Evolutionary conservation across 1,140 invertebrate genomes (phyloP).

Genomic region (Lepidurus apus): DNA sequence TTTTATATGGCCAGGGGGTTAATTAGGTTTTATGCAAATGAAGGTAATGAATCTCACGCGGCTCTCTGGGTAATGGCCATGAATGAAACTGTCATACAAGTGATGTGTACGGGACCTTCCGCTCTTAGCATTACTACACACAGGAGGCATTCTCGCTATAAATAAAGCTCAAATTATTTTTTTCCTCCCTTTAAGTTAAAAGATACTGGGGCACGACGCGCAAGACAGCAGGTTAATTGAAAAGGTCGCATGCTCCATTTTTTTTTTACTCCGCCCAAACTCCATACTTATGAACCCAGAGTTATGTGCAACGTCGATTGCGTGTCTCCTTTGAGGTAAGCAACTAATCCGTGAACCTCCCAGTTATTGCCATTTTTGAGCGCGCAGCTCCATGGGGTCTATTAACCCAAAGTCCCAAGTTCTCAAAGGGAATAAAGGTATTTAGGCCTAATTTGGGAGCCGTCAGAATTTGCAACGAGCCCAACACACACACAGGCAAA

Average conservation of each 20-base stretch:
- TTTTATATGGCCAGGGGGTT: slow-evolving; percentile 24
- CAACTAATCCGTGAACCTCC: too few relatives aligned
- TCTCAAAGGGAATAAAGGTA: background rate
- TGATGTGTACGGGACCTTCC: slow-evolving; percentile 1
- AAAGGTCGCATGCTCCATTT: background rate
- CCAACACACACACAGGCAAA: background rate
- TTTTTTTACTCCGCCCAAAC: too few relatives aligned
- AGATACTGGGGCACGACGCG: background rate
- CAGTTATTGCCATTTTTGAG: too few relatives aligned
- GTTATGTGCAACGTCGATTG: too few relatives aligned
- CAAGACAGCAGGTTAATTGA: slow-evolving; percentile 10
- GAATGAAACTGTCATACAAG: slow-evolving; percentile 16
- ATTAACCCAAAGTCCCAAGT: background rate
- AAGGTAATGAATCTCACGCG: slow-evolving; percentile 15
- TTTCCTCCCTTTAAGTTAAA: background rate
- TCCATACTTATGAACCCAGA: too few relatives aligned
- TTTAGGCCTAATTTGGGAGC: background rate
- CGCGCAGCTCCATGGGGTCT: background rate
- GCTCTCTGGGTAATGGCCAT: slow-evolving; percentile 9
- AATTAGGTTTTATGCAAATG: slow-evolving; percentile 22
- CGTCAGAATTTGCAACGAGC: background rate
- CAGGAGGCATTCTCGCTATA: background rate
- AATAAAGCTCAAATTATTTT: background rate
- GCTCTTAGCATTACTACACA: background rate
- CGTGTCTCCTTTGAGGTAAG: too few relatives aligned